phyloP scores from a whole-genome alignment of 2,888 invertebrate species.

The Chirona hameri region DNA sequence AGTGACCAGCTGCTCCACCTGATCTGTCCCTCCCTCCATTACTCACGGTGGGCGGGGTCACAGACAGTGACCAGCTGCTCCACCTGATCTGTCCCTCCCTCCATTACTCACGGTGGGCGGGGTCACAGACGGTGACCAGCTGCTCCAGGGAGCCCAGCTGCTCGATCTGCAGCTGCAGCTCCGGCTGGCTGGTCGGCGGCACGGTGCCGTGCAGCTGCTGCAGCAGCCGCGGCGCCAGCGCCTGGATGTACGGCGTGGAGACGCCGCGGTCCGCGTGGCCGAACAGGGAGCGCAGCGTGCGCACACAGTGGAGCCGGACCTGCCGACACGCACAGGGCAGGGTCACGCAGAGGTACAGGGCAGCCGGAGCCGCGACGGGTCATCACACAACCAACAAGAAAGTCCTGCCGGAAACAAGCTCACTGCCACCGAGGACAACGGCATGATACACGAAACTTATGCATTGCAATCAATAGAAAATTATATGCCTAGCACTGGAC shows the following conservation, averaged over 20 bases:
- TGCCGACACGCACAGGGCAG: conserved; percentile 43
- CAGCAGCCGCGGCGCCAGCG: conserved; percentile 71
- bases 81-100: background rate
- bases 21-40: no score
- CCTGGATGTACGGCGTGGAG: conserved; percentile 74
- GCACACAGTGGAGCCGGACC: conserved; percentile 73
- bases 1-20: conserved; percentile 59
- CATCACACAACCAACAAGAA: no score
- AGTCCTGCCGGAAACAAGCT: no score
- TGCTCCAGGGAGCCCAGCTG: conserved; percentile 70
- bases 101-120: conserved; percentile 36
- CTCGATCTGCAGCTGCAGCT: conserved; percentile 67
- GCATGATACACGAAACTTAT: no score
- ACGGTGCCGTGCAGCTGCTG: conserved; percentile 67
- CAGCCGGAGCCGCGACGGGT: no score
- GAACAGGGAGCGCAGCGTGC: conserved; percentile 72
- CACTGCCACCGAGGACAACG: no score
- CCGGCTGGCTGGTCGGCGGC: conserved; percentile 60
- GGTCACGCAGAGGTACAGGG: no score
- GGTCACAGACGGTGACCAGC: conserved; percentile 46
- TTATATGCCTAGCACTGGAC: no score
- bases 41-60: no score
- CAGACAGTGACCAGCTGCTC: background rate
- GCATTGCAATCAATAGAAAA: no score
- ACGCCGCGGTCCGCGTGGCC: conserved; percentile 65